A percentile compares a stretch with the other conserved stretches of the same genome.
Evolutionary conservation across 2,888 invertebrate genomes (phyloP).

Genomic region (Incurvaria masculella): DNA sequence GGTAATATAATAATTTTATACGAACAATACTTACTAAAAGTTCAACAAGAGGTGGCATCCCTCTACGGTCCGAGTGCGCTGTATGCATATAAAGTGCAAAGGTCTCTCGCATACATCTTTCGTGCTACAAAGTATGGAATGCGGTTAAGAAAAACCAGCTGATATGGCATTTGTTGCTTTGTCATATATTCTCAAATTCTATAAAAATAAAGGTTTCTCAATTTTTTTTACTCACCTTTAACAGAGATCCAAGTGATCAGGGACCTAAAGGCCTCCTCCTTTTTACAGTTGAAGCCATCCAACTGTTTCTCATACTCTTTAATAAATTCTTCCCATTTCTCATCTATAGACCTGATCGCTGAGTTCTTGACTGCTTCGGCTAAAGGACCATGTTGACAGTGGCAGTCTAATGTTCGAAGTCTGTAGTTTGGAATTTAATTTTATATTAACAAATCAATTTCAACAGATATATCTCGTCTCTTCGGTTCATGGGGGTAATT

Average conservation of each 20-base stretch:
- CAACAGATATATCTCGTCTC: no score
- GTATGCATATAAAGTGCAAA: not conserved
- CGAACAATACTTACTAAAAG: not conserved
- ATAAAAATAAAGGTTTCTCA: no score
- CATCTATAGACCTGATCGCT: constrained; percentile 19
- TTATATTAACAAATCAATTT: no score
- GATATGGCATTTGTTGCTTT: no score
- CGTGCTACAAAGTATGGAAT: constrained; percentile 20
- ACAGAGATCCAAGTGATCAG: constrained; percentile 31
- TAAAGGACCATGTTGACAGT: constrained; percentile 21
- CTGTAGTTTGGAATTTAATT: not conserved
- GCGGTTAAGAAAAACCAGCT: constrained; percentile 23
- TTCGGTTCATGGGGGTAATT: no score
- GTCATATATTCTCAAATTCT: no score
- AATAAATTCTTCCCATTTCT: constrained; percentile 18
- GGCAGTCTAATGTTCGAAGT: constrained; percentile 20
- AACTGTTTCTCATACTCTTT: no score
- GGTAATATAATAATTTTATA: no score
- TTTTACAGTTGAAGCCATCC: no score
- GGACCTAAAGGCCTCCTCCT: constrained; percentile 19
- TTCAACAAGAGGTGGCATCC: constrained; percentile 20
- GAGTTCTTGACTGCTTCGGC: constrained; percentile 22
- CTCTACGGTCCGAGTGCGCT: constrained; percentile 22
- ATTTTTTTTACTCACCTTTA: constrained; percentile 24
- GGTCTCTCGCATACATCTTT: not conserved